Evolutionary conservation across 2,797 vertebrate species (phyloP), one percentile per base, ranked within the genome.

Genomic region (Clarias pachynema): DNA sequence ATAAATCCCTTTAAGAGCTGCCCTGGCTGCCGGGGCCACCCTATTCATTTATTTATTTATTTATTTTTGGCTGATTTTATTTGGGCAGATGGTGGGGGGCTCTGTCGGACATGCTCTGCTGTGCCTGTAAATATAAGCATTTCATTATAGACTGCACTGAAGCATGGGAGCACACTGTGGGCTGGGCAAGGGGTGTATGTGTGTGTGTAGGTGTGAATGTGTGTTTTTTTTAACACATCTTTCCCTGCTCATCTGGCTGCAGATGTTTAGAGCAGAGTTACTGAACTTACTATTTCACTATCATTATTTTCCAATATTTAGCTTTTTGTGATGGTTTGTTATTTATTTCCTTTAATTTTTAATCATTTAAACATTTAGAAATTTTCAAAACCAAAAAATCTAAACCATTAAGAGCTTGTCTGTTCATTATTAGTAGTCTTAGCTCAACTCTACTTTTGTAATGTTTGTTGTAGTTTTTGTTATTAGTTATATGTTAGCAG

Each of bases 81-180:
- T 95, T 95, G 94, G 92, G 93, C 96, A 97, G 96, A 97, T 97
- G 93, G 92, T 87, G 91, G 92, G 94, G 93, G 95, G 96, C 95
- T 97, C 96, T 97, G 96, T 96, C 95, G 97, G 97, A 97, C 97
- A 97, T 84, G 96, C 96, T 98, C 97, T 95, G 95, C 94, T 97
- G 96, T 96, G 97, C 96, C 97, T 98, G 96, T 98, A 98, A 98
- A 98, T 98, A 96, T 97, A 97, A 98, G 96, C 96, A 97, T 99
- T 99, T 98, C 97, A 97, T 99, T 99, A 97, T 96, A 96, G 96
- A 95, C 96, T 96, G 97, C 96, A 96, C 95, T 97, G 97, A 97
- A 97, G 97, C 97, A 97, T 98, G 96, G 88, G 92, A 92, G 94
- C 95, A 94, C 93, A 83, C 65, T 29, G 70, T 93, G 93, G 93